phyloP scores from a whole-genome alignment of 2,888 invertebrate species.

The Synanthedon andrenaeformis region DNA sequence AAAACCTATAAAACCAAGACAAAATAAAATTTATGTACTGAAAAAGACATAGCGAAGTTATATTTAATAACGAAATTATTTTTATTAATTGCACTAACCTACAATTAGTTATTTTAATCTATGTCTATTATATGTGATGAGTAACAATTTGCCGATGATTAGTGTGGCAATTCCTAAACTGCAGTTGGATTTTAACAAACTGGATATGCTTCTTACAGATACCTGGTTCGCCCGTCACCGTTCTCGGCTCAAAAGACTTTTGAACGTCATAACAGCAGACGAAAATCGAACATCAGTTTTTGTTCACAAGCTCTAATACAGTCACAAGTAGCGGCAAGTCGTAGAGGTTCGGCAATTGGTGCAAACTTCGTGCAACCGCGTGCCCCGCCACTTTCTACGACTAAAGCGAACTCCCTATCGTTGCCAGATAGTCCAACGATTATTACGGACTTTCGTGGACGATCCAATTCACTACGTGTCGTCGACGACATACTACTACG shows the following conservation, averaged over 20 bases:
- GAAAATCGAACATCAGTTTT: slow-evolving; percentile 92
- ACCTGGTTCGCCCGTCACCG: slow-evolving; percentile 92
- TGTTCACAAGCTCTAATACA: slow-evolving; percentile 82
- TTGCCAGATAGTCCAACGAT: slow-evolving; percentile 90
- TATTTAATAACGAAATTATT: too few species aligned
- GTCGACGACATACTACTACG: slow-evolving; percentile 87
- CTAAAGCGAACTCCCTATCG: slow-evolving; percentile 90
- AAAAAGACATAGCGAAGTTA: too few species aligned
- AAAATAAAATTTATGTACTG: too few species aligned
- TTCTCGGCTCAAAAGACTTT: slow-evolving; percentile 96
- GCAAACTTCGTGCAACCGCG: slow-evolving; percentile 74
- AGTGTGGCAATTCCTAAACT: too few species aligned
- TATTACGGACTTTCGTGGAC: slow-evolving; percentile 80
- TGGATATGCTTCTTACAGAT: slow-evolving; percentile 66
- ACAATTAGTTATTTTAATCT: too few species aligned
- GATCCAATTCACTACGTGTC: slow-evolving; percentile 88
- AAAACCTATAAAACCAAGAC: too few species aligned
- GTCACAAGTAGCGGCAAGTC: slow-evolving; percentile 66
- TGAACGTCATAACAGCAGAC: slow-evolving; percentile 89
- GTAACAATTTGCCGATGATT: too few species aligned
- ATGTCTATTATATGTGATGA: too few species aligned
- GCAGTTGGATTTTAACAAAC: too few species aligned
- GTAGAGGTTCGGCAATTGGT: slow-evolving; percentile 78
- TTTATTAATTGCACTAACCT: too few species aligned
- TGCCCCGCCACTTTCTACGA: slow-evolving; percentile 83